A percentile compares a stretch with the other conserved stretches of the same genome.
These are phyloP conservation scores for Babyrousa celebensis DNA, from an alignment of 2,797 vertebrate species.

Conservation along the genomic window DNA sequence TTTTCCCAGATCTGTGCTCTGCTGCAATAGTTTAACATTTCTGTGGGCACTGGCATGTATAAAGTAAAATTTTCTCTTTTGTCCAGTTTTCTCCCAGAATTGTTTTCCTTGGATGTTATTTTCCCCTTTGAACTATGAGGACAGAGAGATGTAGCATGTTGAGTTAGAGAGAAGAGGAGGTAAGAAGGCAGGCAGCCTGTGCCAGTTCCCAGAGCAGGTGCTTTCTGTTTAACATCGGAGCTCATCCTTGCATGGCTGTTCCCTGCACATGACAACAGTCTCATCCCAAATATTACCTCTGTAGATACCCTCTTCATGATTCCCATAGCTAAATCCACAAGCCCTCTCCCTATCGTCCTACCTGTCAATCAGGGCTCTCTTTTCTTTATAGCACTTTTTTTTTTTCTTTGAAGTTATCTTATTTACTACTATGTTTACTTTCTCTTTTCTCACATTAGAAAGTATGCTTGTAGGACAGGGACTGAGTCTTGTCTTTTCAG, in stretches of 20 bases:
- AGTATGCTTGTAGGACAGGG: background rate
- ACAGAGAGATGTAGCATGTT: background rate
- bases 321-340: background rate
- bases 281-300: background rate
- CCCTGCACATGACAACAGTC: background rate
- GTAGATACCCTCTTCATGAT: background rate
- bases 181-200: no score
- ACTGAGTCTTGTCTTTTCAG: background rate
- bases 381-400: background rate
- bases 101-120: background rate
- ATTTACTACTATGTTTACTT: background rate
- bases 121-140: conserved; percentile 1
- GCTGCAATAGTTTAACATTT: background rate
- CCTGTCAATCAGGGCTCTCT: background rate
- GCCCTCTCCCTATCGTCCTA: background rate
- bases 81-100: background rate
- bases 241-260: background rate
- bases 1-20: background rate
- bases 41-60: background rate
- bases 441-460: conserved; percentile 33
- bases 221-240: background rate
- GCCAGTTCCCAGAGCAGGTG: background rate
- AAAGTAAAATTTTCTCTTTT: conserved; percentile 14
- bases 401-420: background rate
- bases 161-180: background rate